phyloP scores from a whole-genome alignment of 2,797 vertebrate species.

The Acipenser ruthenus region DNA sequence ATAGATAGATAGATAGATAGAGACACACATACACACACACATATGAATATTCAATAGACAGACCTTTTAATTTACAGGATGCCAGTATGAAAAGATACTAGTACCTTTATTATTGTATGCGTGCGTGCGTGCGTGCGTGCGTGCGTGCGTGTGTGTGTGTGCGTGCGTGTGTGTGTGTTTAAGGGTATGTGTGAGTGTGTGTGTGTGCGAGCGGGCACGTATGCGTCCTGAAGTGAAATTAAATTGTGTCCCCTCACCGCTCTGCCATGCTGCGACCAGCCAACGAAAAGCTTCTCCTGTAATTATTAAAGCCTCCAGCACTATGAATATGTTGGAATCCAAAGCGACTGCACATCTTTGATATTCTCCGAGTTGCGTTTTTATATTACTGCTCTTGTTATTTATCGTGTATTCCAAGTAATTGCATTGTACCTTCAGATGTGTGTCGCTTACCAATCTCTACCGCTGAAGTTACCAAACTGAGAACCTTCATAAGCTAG shows the following conservation, averaged over 20 bases:
- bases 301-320: constrained; percentile 14
- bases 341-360: constrained; percentile 26
- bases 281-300: constrained; percentile 8
- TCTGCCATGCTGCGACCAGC: neutral
- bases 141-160: constrained; percentile 4
- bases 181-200: constrained; percentile 11
- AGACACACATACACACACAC: neutral
- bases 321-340: constrained; percentile 18
- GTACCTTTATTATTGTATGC: neutral
- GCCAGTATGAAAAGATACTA: no score
- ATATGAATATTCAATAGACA: neutral
- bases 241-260: neutral
- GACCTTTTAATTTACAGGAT: neutral
- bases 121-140: constrained; percentile 2
- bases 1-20: neutral
- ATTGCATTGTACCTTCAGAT: constrained; percentile 9
- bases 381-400: constrained; percentile 23
- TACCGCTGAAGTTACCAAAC: no score
- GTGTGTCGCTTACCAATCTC: constrained; percentile 14
- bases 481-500: no score
- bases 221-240: neutral
- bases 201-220: neutral
- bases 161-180: constrained; percentile 23
- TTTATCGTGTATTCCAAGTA: constrained; percentile 19
- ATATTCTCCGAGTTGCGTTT: constrained; percentile 19